Evolutionary conservation across 2,797 vertebrate genomes (phyloP).

Genomic region (Melanogrammus aeglefinus): DNA sequence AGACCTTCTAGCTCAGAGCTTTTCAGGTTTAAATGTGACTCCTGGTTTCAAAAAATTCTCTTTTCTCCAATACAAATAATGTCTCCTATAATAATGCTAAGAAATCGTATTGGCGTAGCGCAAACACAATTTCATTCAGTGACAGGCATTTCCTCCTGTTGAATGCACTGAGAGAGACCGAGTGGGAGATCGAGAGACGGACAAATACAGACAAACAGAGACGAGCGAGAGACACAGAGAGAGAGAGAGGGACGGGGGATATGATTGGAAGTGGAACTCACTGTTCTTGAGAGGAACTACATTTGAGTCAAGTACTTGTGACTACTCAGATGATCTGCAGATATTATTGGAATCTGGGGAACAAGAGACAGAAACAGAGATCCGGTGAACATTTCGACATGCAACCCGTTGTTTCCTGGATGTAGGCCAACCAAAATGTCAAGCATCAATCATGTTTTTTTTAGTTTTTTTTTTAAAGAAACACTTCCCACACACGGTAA

Average conservation of each 20-base stretch:
- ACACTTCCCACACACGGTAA: slow-evolving; percentile 36
- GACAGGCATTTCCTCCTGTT: not conserved
- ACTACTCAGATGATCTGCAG: slow-evolving; percentile 99
- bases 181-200: not conserved
- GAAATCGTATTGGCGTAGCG: not conserved
- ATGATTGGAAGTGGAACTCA: slow-evolving; percentile 74
- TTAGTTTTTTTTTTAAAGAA: not conserved
- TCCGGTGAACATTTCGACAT: slow-evolving; percentile 38
- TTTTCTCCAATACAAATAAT: not conserved
- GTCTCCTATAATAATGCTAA: not conserved
- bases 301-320: slow-evolving; percentile 99
- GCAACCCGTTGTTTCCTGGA: not conserved
- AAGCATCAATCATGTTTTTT: not conserved
- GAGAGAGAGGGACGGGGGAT: not conserved
- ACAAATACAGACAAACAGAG: not conserved
- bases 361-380: slow-evolving; percentile 52
- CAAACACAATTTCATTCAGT: not conserved
- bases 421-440: not conserved
- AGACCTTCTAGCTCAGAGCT: not conserved
- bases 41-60: not conserved
- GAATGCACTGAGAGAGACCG: not conserved
- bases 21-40: not conserved
- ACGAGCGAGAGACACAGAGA: not conserved
- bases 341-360: slow-evolving; percentile 99
- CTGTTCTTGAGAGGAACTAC: slow-evolving; percentile 93